A percentile compares a stretch with the other conserved stretches of the same genome.
These are phyloP conservation scores for Drepanosiphum platanoidis DNA, from an alignment of 2,888 invertebrate species.

Conservation along the genomic window DNA sequence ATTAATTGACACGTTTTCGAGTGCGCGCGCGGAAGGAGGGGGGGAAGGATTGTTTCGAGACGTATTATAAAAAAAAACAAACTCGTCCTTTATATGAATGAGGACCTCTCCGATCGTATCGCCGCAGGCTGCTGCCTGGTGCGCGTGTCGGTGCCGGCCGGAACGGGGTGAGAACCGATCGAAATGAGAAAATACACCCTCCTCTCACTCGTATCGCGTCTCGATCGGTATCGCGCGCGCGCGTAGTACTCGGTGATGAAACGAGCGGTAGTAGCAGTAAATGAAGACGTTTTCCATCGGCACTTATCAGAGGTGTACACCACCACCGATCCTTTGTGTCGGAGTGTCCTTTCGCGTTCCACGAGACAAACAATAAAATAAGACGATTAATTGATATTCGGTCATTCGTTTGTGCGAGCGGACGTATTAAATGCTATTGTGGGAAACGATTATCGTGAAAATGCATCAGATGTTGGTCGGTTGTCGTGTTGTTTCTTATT, in stretches of 20 bases:
- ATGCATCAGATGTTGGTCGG: not conserved
- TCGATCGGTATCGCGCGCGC: slow-evolving; percentile 30
- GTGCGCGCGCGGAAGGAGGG: too few relatives aligned
- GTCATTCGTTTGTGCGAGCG: not conserved
- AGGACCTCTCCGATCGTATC: slow-evolving; percentile 32
- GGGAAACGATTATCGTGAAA: slow-evolving; percentile 12
- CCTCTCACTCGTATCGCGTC: not conserved
- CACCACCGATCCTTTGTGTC: not conserved
- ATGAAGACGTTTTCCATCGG: not conserved
- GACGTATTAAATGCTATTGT: not conserved
- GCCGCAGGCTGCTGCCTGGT: not conserved
- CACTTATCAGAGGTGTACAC: not conserved
- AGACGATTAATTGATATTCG: slow-evolving; percentile 51
- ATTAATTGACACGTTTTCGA: slow-evolving; percentile 22
- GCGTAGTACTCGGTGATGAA: slow-evolving; percentile 35
- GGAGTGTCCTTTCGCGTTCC: not conserved
- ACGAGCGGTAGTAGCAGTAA: not conserved
- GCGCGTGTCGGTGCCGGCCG: not conserved
- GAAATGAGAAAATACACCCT: not conserved
- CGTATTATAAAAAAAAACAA: not conserved
- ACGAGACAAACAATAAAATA: slow-evolving; percentile 37
- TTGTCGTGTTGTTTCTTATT: not conserved
- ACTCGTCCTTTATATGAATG: slow-evolving; percentile 48
- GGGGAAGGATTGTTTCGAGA: slow-evolving; percentile 1
- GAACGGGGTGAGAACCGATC: slow-evolving; percentile 49